Conservation (phyloP, 2,888 invertebrate genomes). For the Automeris io region DNA sequence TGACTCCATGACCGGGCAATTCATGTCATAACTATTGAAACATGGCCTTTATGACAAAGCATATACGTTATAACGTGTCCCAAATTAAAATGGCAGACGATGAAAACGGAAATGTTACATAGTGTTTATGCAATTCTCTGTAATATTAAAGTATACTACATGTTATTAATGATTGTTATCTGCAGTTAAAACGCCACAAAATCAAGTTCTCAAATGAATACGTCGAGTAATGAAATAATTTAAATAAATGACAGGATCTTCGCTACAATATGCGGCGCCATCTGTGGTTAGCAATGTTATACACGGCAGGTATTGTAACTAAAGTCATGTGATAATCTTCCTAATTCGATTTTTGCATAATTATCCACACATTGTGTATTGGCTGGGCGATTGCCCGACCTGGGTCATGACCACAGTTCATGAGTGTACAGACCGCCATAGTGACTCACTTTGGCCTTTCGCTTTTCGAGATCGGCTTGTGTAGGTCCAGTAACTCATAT, state of each 20-base stretch:
- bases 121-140: slow-evolving; percentile 3
- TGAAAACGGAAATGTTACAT: slow-evolving; percentile 3
- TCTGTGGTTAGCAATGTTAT: background rate
- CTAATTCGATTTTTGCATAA: background rate
- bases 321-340: background rate
- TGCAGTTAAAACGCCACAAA: background rate
- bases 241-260: background rate
- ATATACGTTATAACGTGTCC: background rate
- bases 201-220: background rate
- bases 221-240: background rate
- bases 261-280: background rate
- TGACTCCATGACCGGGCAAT: background rate
- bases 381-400: too few relatives aligned
- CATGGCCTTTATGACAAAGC: slow-evolving; percentile 3
- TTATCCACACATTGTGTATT: background rate
- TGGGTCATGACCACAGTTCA: too few relatives aligned
- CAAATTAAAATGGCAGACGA: slow-evolving; percentile 4
- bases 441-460: too few relatives aligned
- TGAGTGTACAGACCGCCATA: too few relatives aligned
- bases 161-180: slow-evolving; percentile 4
- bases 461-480: too few relatives aligned
- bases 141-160: slow-evolving; percentile 1
- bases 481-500: too few relatives aligned
- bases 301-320: background rate
- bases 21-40: background rate